Percentiles rank a stretch among this genome's conserved stretches.
These are phyloP conservation scores for Geotrypetes seraphini DNA, from an alignment of 2,797 vertebrate genomes.

Conservation along the genomic window DNA sequence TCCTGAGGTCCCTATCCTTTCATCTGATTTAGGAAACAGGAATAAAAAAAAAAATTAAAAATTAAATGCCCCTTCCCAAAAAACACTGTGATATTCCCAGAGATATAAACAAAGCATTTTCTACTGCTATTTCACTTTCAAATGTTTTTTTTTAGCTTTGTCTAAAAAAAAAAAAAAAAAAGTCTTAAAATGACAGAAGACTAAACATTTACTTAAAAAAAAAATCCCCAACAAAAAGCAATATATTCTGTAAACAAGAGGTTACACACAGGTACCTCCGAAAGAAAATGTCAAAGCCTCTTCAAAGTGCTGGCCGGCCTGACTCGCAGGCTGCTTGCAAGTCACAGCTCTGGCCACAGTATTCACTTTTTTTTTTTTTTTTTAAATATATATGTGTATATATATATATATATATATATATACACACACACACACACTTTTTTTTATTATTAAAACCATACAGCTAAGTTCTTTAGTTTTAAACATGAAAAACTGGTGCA, in stretches of 20 bases:
- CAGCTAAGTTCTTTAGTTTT: conserved; percentile 95
- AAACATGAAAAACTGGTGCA: conserved; percentile 88
- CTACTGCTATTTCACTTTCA: conserved; percentile 65
- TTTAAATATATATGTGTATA: conserved; percentile 1
- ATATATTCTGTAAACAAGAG: conserved; percentile 97
- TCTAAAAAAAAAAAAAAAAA: conserved; percentile 52
- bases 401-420: conserved; percentile 1
- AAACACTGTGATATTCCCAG: conserved; percentile 99
- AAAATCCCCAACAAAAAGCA: conserved; percentile 46
- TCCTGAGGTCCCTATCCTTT: conserved; percentile 99
- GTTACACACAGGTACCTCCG: conserved; percentile 74
- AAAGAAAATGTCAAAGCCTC: conserved; percentile 94
- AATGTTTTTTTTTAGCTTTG: conserved; percentile 55
- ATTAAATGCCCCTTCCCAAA: conserved; percentile 77
- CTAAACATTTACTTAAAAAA: conserved; percentile 85
- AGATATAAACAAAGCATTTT: conserved; percentile 97
- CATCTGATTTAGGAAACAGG: conserved; percentile 81
- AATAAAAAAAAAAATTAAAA: conserved; percentile 90
- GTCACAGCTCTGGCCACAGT: conserved; percentile 98
- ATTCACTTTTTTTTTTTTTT: conserved; percentile 46
- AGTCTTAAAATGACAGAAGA: conserved; percentile 91
- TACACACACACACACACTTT: too few species aligned
- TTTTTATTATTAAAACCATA: conserved; percentile 67
- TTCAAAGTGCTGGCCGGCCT: conserved; percentile 94
- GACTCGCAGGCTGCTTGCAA: conserved; percentile 76